Conservation (phyloP, 2,888 invertebrate genomes). For the Venusia cambrica region DNA sequence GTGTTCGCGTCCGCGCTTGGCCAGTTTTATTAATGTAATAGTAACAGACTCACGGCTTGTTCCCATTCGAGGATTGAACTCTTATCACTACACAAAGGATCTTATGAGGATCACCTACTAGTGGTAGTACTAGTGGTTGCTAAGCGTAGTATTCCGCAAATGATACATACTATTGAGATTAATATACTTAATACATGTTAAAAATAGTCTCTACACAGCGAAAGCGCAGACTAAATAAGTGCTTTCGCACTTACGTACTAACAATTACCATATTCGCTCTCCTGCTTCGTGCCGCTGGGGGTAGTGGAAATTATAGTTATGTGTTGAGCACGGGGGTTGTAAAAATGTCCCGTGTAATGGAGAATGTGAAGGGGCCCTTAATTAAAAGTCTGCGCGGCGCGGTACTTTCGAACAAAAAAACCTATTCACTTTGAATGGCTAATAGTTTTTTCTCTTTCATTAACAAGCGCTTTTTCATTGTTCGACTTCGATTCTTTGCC, state of each 20-base stretch:
- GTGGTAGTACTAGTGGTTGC: too few relatives aligned
- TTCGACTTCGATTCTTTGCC: conserved; percentile 1
- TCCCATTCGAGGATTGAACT: too few relatives aligned
- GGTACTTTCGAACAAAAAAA: conserved; percentile 63
- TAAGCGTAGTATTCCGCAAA: too few relatives aligned
- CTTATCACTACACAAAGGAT: too few relatives aligned
- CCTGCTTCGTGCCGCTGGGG: conserved; percentile 9
- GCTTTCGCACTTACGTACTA: conserved; percentile 15
- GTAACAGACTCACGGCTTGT: too few relatives aligned
- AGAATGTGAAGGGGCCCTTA: conserved; percentile 67
- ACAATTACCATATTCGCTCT: conserved; percentile 19
- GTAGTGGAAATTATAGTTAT: conserved; percentile 22
- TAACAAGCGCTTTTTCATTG: conserved; percentile 35
- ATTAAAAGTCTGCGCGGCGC: conserved; percentile 71
- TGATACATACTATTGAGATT: too few relatives aligned
- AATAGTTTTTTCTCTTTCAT: conserved; percentile 51
- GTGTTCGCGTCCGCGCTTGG: too few relatives aligned
- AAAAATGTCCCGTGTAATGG: conserved; percentile 68
- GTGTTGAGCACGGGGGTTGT: conserved; percentile 50
- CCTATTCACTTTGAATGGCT: conserved; percentile 56
- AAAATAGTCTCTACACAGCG: too few relatives aligned
- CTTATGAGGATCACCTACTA: too few relatives aligned
- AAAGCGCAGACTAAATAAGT: conserved; percentile 12
- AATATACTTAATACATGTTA: too few relatives aligned
- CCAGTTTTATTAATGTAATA: too few relatives aligned